phyloP scores from a whole-genome alignment of 1,140 invertebrate genomes.

The Apis laboriosa region DNA sequence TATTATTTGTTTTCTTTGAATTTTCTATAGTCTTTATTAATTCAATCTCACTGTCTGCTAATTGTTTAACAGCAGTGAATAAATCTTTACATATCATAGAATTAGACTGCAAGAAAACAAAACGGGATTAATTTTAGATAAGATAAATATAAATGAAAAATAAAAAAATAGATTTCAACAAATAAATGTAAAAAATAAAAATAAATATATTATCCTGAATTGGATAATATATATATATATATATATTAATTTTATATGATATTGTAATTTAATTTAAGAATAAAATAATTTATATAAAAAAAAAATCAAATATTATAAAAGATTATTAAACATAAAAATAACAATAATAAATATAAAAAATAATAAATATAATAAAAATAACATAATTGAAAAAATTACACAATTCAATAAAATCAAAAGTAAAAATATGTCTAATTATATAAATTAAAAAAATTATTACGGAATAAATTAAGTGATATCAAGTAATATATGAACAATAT shows the following conservation, averaged over 20 bases:
- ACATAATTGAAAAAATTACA: neutral
- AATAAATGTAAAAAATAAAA: neutral
- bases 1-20: conserved; percentile 54
- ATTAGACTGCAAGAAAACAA: conserved; percentile 61
- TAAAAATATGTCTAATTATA: neutral
- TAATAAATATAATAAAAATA: neutral
- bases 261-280: neutral
- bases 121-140: neutral
- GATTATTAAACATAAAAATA: neutral
- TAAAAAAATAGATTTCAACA: neutral
- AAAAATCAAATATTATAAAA: neutral
- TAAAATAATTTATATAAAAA: neutral
- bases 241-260: neutral
- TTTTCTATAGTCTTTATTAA: conserved; percentile 72
- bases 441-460: neutral
- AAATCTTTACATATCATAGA: conserved; percentile 62
- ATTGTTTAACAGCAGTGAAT: conserved; percentile 72
- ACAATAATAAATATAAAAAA: neutral
- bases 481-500: conserved; percentile 1
- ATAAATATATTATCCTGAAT: neutral
- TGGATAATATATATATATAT: too few relatives aligned
- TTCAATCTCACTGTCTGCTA: conserved; percentile 76
- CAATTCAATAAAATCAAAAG: neutral
- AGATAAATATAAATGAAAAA: neutral
- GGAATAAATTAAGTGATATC: conserved; percentile 6